phyloP scores from a whole-genome alignment of 1,140 invertebrate species.

The Drosophila grimshawi region DNA sequence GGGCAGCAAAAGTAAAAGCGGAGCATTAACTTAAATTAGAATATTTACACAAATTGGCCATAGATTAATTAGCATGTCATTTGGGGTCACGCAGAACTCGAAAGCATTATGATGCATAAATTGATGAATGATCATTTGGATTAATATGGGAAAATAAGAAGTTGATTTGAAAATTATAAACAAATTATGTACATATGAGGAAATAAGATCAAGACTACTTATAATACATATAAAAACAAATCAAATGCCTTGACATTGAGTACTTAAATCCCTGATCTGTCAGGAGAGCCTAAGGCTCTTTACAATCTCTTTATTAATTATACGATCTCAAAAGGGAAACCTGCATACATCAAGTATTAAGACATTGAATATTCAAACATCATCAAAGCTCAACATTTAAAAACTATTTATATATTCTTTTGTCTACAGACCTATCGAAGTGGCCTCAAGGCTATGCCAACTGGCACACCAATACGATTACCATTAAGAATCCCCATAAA shows the following conservation, averaged over 20 bases:
- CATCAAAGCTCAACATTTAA: neutral
- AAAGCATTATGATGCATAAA: constrained; percentile 16
- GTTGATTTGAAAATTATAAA: neutral
- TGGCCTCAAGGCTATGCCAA: constrained; percentile 26
- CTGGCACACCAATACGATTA: constrained; percentile 46
- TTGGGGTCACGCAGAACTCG: constrained; percentile 9
- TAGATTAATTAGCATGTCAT: constrained; percentile 28
- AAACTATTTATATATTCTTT: constrained; percentile 25
- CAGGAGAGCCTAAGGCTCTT: neutral
- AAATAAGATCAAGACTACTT: no score
- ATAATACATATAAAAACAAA: neutral
- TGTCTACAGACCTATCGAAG: constrained; percentile 16
- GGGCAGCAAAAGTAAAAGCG: constrained; percentile 50
- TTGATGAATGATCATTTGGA: neutral
- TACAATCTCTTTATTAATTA: neutral
- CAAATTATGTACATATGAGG: no score
- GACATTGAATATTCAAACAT: constrained; percentile 21
- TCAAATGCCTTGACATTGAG: neutral
- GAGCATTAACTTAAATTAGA: constrained; percentile 28
- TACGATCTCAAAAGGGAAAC: neutral
- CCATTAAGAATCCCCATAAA: constrained; percentile 59
- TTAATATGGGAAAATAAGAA: no score
- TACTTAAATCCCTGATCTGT: neutral
- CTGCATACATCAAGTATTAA: neutral
- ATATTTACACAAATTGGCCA: constrained; percentile 19